Evolutionary conservation across 2,888 invertebrate species (phyloP).

Genomic region (Lithophane leautieri): DNA sequence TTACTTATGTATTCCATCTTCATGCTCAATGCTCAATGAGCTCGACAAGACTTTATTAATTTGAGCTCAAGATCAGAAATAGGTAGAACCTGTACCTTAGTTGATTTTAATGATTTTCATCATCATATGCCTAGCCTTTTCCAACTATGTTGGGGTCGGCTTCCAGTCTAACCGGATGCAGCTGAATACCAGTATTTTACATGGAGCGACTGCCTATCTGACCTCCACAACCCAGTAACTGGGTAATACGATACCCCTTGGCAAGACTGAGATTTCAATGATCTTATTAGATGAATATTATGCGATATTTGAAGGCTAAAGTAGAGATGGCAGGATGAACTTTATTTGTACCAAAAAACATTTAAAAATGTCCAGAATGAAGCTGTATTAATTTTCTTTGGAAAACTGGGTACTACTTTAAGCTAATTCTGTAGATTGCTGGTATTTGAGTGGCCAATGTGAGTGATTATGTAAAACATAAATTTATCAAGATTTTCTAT

Average conservation of each 20-base stretch:
- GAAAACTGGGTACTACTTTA: neutral
- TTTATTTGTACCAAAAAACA: neutral
- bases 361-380: neutral
- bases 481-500: neutral
- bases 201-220: too few relatives aligned
- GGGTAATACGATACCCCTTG: too few relatives aligned
- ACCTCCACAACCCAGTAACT: too few relatives aligned
- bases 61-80: neutral
- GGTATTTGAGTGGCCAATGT: too few relatives aligned
- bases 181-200: too few relatives aligned
- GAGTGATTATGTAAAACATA: neutral
- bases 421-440: neutral
- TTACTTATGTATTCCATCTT: slow-evolving; percentile 21
- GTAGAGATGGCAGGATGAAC: neutral
- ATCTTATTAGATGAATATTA: neutral
- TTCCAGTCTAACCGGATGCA: too few relatives aligned
- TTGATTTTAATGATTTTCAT: neutral
- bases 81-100: neutral
- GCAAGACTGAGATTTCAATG: too few relatives aligned
- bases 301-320: neutral
- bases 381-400: neutral
- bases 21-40: slow-evolving; percentile 7
- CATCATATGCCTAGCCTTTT: too few relatives aligned
- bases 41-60: neutral
- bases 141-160: too few relatives aligned